Evolutionary conservation across 1,140 invertebrate genomes (phyloP), one percentile per base, ranked within the genome.

Genomic region (Trichoplusia ni): DNA sequence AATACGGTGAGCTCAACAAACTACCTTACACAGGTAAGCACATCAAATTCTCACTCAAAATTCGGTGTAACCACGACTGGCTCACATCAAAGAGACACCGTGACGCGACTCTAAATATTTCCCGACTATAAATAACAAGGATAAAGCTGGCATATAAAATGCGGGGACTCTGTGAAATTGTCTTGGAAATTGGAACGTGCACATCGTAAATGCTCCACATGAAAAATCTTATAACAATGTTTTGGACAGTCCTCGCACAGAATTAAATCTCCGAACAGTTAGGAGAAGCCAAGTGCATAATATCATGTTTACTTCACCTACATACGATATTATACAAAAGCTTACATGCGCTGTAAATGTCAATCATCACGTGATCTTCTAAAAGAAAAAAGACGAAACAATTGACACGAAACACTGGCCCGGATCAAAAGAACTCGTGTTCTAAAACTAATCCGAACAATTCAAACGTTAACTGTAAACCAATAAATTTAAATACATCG

Each of bases 171-270:
- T 37, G 23, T 58, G 25, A 58, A 58, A 58, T 58, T 58, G 37
- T 58, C 54, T 44, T 29, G 37, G 14, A 44, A 58, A 58, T 58
- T 44, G 54, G 54, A 44, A 29, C 54, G 54, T 58, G 38, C 54
- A 29, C 16, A 58, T 58, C 25, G 25, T 42, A 31, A 58, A 58
- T 11, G 37, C 11, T 42, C 11, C 14, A 31, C 37, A 29, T 44
- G 37, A 58, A 58, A 58, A 58, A 42, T 27, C 38, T 44, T 25
- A 8, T 25, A 25, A 27, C 37, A 29, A 42, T 58, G 38, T 58
- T 58, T 58, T 18, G 54, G 38, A 58, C 38, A 58, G 38, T n/a
- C 23, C 38, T 58, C n/a, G 21, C 25, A 21, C 19, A 51, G 14
- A 51, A 46, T 27, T 14, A 33, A 35, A 11, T 8, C 27, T 54